These are phyloP conservation scores for Drosophila quinaria DNA, from an alignment of 2,888 invertebrate species.

Conservation along the genomic window DNA sequence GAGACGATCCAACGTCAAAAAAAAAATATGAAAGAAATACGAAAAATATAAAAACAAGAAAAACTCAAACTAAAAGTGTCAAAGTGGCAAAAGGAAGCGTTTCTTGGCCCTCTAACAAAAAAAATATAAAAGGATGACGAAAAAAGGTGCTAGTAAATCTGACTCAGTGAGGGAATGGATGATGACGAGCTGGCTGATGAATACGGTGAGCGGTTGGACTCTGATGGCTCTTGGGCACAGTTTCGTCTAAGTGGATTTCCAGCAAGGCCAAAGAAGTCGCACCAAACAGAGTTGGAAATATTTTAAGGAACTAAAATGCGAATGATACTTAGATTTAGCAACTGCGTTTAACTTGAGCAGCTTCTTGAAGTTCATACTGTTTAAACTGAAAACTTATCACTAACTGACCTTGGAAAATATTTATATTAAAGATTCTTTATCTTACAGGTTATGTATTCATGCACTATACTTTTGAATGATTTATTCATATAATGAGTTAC, in stretches of 20 bases:
- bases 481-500: too few relatives aligned
- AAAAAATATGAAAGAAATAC: constrained; percentile 11
- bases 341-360: constrained; percentile 32
- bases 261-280: constrained; percentile 27
- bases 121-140: constrained; percentile 12
- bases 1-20: constrained; percentile 24
- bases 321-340: constrained; percentile 45
- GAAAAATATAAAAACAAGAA: constrained; percentile 35
- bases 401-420: constrained; percentile 34
- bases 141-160: constrained; percentile 63
- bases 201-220: constrained; percentile 17
- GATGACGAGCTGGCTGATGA: constrained; percentile 43
- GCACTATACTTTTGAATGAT: too few relatives aligned
- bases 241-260: constrained; percentile 28
- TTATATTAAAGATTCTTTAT: background rate
- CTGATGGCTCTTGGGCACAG: constrained; percentile 12
- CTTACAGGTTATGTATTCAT: too few relatives aligned
- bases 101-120: constrained; percentile 20
- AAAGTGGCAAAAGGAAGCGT: constrained; percentile 69
- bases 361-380: constrained; percentile 34
- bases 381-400: constrained; percentile 33
- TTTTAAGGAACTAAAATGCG: constrained; percentile 23
- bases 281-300: constrained; percentile 29
- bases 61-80: constrained; percentile 74
- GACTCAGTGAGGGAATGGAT: constrained; percentile 26